These are phyloP conservation scores for Callosobruchus maculatus DNA, from an alignment of 2,888 invertebrate species.

Conservation along the genomic window DNA sequence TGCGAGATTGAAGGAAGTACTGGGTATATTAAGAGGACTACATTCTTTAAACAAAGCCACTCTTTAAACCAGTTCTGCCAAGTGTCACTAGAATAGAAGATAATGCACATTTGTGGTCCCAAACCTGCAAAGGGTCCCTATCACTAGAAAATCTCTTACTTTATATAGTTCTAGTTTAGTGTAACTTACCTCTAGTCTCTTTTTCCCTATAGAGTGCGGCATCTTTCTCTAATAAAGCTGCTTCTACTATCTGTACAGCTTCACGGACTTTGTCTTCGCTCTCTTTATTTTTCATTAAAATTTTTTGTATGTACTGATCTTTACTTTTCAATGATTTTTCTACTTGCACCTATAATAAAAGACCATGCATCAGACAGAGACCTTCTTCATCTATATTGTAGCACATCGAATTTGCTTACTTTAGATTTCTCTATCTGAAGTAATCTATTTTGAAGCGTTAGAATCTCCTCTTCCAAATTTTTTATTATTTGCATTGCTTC, in stretches of 20 bases:
- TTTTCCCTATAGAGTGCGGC: slow-evolving; percentile 53
- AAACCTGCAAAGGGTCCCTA: too few relatives aligned
- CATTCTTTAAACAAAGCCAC: too few relatives aligned
- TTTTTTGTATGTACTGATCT: slow-evolving; percentile 38
- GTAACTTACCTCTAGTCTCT: slow-evolving; percentile 37
- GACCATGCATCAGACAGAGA: neutral
- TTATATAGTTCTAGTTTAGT: neutral
- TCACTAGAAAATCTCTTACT: too few relatives aligned
- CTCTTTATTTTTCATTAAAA: slow-evolving; percentile 49
- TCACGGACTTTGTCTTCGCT: slow-evolving; percentile 57
- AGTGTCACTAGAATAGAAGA: too few relatives aligned
- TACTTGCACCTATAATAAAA: slow-evolving; percentile 30
- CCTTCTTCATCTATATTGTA: too few relatives aligned
- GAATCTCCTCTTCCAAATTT: slow-evolving; percentile 52
- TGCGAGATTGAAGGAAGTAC: too few relatives aligned
- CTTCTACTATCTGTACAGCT: slow-evolving; percentile 56
- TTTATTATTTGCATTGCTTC: slow-evolving; percentile 49
- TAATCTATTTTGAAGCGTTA: slow-evolving; percentile 47
- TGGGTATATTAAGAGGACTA: too few relatives aligned
- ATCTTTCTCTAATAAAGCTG: slow-evolving; percentile 56
- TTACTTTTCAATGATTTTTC: slow-evolving; percentile 48
- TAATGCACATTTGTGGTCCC: too few relatives aligned
- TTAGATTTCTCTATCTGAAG: slow-evolving; percentile 46
- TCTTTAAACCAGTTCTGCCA: too few relatives aligned
- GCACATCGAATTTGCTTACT: neutral